These are phyloP conservation scores for Bombylius discolor DNA, from an alignment of 2,888 invertebrate species.

Conservation along the genomic window DNA sequence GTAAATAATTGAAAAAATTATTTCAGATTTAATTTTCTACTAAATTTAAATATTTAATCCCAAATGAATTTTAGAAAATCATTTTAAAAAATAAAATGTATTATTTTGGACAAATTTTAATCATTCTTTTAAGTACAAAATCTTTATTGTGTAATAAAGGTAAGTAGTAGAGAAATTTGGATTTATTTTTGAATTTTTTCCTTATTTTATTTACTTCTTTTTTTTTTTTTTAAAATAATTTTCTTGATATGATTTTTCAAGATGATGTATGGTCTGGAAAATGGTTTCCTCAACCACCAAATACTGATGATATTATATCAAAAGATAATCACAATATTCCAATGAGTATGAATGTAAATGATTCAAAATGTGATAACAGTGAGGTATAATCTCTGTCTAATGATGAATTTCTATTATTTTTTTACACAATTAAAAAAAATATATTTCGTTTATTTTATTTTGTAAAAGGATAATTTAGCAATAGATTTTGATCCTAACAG, in stretches of 20 bases:
- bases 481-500: constrained; percentile 25
- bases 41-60: too few species aligned
- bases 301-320: constrained; percentile 16
- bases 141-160: too few species aligned
- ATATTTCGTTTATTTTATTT: not conserved
- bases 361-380: constrained; percentile 50
- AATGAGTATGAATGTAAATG: constrained; percentile 51
- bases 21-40: too few species aligned
- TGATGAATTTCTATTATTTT: not conserved
- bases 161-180: too few species aligned
- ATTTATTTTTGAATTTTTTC: too few species aligned
- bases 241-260: not conserved
- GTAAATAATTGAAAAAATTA: too few species aligned
- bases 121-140: too few species aligned
- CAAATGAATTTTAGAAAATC: too few species aligned
- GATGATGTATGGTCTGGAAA: constrained; percentile 29
- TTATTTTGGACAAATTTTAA: too few species aligned
- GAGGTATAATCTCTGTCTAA: constrained; percentile 35
- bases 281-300: constrained; percentile 30
- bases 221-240: too few species aligned
- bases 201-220: too few species aligned
- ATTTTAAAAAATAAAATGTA: too few species aligned
- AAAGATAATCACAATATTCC: constrained; percentile 28
- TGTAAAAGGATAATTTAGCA: constrained; percentile 16
- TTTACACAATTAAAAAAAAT: not conserved